Percentiles rank a stretch among this genome's conserved stretches.
Conservation (phyloP, 2,888 invertebrate genomes). For the Drosophila putrida region DNA sequence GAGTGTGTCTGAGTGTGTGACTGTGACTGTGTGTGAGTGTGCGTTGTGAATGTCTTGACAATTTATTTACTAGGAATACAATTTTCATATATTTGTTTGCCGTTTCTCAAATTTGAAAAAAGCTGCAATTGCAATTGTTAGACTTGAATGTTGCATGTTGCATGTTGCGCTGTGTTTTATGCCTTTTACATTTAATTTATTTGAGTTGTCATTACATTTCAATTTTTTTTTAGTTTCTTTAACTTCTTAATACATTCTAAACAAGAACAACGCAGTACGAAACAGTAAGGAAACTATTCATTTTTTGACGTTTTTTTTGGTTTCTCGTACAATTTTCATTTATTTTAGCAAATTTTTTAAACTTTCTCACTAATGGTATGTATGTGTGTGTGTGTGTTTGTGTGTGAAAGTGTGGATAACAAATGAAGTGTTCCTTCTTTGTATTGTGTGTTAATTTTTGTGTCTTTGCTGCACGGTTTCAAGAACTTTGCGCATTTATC, state of each 20-base stretch:
- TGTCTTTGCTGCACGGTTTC: constrained; percentile 14
- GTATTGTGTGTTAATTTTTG: background rate
- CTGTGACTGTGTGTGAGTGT: constrained; percentile 19
- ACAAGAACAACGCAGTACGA: constrained; percentile 80
- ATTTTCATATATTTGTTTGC: constrained; percentile 25
- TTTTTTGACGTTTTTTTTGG: constrained; percentile 1
- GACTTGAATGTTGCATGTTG: constrained; percentile 7
- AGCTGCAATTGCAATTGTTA: constrained; percentile 31
- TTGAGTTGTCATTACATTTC: constrained; percentile 34
- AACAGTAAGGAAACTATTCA: constrained; percentile 18
- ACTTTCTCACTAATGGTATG: constrained; percentile 14
- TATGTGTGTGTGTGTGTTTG: constrained; percentile 22
- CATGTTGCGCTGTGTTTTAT: constrained; percentile 23
- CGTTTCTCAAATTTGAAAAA: constrained; percentile 26
- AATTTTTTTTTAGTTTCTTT: constrained; percentile 19
- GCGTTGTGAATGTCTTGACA: constrained; percentile 47
- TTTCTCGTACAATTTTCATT: constrained; percentile 17
- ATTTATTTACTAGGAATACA: constrained; percentile 70
- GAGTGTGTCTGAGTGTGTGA: constrained; percentile 12
- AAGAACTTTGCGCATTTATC: constrained; percentile 11
- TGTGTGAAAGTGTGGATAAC: constrained; percentile 3
- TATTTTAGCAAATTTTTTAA: constrained; percentile 15
- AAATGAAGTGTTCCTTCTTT: constrained; percentile 9
- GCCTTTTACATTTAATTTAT: constrained; percentile 25
- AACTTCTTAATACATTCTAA: constrained; percentile 67